These are phyloP conservation scores for Entosphenus tridentatus DNA, from an alignment of 2,113 vertebrate genomes.

Conservation along the genomic window DNA sequence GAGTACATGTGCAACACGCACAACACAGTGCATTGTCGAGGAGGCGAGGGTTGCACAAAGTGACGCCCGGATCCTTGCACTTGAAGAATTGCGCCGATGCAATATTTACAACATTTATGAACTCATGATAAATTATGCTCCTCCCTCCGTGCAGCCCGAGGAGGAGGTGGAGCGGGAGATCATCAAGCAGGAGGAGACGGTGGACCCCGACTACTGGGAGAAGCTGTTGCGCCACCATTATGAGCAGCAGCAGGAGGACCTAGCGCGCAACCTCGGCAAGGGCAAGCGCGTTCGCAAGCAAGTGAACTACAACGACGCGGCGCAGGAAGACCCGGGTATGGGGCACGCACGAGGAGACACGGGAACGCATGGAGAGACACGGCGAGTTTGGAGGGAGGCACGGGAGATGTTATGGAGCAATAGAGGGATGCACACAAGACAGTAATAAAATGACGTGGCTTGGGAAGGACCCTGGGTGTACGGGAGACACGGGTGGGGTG, in stretches of 20 bases:
- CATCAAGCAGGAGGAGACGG: conserved; percentile 96
- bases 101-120: no score
- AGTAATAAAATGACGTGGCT: no score
- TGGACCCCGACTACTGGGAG: conserved; percentile 96
- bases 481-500: no score
- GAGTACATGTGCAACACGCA: no score
- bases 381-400: not conserved
- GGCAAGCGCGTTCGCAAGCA: conserved; percentile 88
- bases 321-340: conserved; percentile 96
- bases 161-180: conserved; percentile 92
- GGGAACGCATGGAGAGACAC: not conserved
- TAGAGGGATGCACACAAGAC: no score
- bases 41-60: no score
- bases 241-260: conserved; percentile 88
- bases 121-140: not conserved
- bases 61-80: no score
- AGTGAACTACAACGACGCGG: conserved; percentile 94
- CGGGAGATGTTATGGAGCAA: not conserved
- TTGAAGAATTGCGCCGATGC: no score
- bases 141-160: conserved; percentile 26
- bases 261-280: conserved; percentile 80
- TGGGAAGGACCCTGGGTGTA: no score
- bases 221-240: conserved; percentile 89
- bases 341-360: not conserved
- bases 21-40: no score